A percentile compares a stretch with the other conserved stretches of the same genome.
These are phyloP conservation scores for Seira musarum DNA, from an alignment of 2,888 invertebrate genomes.

Conservation along the genomic window DNA sequence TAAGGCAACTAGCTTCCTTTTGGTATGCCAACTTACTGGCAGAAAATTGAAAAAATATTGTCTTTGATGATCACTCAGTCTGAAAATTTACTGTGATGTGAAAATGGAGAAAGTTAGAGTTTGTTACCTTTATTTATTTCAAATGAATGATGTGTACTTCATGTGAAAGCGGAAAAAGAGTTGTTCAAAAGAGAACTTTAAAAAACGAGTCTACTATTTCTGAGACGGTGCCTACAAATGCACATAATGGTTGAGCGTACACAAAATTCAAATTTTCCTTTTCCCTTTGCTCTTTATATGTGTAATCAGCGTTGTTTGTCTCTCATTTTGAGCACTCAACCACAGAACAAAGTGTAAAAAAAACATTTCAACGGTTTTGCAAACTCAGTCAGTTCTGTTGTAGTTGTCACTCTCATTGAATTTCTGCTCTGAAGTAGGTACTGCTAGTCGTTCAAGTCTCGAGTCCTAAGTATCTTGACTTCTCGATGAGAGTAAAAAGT, in stretches of 20 bases:
- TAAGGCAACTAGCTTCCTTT: neutral
- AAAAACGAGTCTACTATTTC: neutral
- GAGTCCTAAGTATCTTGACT: too few species aligned
- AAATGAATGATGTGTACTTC: neutral
- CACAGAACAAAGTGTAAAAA: neutral
- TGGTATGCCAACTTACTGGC: neutral
- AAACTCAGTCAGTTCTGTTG: neutral
- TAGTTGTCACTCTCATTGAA: conserved; percentile 1
- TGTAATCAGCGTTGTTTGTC: conserved; percentile 4
- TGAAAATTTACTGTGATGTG: neutral
- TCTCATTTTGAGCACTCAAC: conserved; percentile 10
- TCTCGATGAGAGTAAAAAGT: too few species aligned
- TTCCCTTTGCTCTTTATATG: neutral
- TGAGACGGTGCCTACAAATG: neutral
- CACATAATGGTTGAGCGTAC: neutral
- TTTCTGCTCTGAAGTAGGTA: neutral
- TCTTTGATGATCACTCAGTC: conserved; percentile 1
- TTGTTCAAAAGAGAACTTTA: neutral
- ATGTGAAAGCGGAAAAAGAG: neutral
- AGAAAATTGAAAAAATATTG: neutral
- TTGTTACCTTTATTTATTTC: conserved; percentile 5
- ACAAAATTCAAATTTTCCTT: neutral
- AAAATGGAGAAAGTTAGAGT: neutral
- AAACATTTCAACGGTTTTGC: neutral
- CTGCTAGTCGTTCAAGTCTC: too few species aligned